Evolutionary conservation across 1,140 invertebrate genomes (phyloP).

Genomic region (Musca domestica): DNA sequence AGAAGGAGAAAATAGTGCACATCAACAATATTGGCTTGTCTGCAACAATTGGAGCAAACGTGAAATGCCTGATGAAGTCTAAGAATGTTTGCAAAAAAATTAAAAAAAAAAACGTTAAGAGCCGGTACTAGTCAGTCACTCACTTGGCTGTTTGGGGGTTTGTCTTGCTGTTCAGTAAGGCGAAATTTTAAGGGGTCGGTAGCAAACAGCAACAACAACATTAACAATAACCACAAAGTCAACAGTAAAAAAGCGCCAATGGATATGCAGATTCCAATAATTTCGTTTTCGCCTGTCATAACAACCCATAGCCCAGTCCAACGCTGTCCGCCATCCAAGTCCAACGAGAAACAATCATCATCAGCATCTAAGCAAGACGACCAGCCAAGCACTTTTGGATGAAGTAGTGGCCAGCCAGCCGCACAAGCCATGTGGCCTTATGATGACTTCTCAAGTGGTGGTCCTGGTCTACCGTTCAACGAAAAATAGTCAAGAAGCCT

Average conservation of each 20-base stretch:
- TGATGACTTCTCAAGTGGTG: too few relatives aligned
- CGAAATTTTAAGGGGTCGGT: too few relatives aligned
- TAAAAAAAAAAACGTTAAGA: background rate
- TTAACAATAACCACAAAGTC: too few relatives aligned
- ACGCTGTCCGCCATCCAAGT: background rate
- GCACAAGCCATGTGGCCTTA: too few relatives aligned
- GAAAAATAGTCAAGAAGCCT: background rate
- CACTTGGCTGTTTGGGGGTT: background rate
- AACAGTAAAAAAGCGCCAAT: conserved; percentile 2
- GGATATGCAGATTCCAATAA: conserved; percentile 22
- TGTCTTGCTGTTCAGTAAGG: too few relatives aligned
- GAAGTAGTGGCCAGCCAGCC: too few relatives aligned
- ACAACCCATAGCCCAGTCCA: background rate
- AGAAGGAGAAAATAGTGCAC: too few relatives aligned
- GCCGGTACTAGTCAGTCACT: background rate
- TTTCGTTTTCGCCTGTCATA: conserved; percentile 26
- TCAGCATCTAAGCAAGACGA: background rate
- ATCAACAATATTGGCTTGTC: too few relatives aligned
- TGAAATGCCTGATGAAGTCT: conserved; percentile 12
- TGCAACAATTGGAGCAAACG: background rate
- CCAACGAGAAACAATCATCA: background rate
- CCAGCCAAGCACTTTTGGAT: background rate
- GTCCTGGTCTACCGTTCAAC: background rate
- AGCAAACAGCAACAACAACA: too few relatives aligned
- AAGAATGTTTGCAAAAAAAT: background rate